Base-by-base conservation (phyloP, 53 echinoderm and acorn worm species). In the Temnopleurus reevesii region DNA sequence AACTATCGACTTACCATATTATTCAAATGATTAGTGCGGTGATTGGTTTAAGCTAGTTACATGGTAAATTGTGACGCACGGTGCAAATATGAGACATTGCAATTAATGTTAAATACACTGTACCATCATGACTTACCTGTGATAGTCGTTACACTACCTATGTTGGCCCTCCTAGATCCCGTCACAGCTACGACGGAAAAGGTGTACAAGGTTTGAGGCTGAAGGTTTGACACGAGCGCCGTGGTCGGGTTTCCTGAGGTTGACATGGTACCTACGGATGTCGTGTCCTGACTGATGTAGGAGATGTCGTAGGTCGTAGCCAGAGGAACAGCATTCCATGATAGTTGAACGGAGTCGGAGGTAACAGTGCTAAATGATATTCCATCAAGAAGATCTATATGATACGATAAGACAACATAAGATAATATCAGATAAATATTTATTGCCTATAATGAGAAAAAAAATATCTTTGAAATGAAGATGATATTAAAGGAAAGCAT, bases 371-470 rank as follows among this genome's bases (percentile, higher is more conserved):
- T 71, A n/a, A 4, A 36, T 8, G 71, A 71, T 8, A 71, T 71
- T 5, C 71, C 71, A 71, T 71, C 71, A 41, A 71, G 71, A 41
- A 71, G 41, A 41, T 71, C 71, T 71, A n/a, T n/a, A n/a, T n/a
- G n/a, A n/a, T n/a, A n/a, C n/a, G n/a, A n/a, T n/a, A n/a, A n/a
- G n/a, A n/a, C n/a, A n/a, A n/a, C n/a, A n/a, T n/a, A n/a, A n/a
- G n/a, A n/a, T n/a, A n/a, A n/a, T n/a, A n/a, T n/a, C n/a, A n/a
- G n/a, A n/a, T n/a, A n/a, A n/a, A n/a, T n/a, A n/a, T n/a, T n/a
- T n/a, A n/a, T n/a, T n/a, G n/a, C n/a, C n/a, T n/a, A n/a, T n/a
- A n/a, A n/a, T n/a, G n/a, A n/a, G n/a, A n/a, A n/a, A n/a, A n/a
- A n/a, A n/a, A n/a, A n/a, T n/a, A n/a, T n/a, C n/a, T n/a, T n/a